Conservation (phyloP, 2,888 invertebrate species). For the Callosobruchus maculatus region DNA sequence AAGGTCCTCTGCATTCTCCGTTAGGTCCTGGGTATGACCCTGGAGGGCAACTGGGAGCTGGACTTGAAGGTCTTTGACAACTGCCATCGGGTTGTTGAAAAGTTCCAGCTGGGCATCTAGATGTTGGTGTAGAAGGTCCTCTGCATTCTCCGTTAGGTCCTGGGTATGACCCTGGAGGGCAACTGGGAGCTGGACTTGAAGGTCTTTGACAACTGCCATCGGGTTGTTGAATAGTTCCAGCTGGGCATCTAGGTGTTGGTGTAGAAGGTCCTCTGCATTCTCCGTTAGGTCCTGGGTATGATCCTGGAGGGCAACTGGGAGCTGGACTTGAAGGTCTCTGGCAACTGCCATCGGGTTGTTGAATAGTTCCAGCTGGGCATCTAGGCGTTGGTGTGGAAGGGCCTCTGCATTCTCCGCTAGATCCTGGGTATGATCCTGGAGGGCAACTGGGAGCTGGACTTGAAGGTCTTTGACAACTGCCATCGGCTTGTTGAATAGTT, state of each 20-base stretch:
- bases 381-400: constrained; percentile 14
- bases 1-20: constrained; percentile 14
- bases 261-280: constrained; percentile 10
- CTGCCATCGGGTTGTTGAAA: constrained; percentile 10
- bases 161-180: constrained; percentile 13
- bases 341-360: constrained; percentile 12
- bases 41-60: constrained; percentile 17
- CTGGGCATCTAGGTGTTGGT: constrained; percentile 12
- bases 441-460: constrained; percentile 11
- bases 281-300: constrained; percentile 16
- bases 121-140: constrained; percentile 6
- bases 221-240: constrained; percentile 11
- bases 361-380: constrained; percentile 15
- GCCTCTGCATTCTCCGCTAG: constrained; percentile 13
- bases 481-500: constrained; percentile 9
- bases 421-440: constrained; percentile 7
- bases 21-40: constrained; percentile 16
- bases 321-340: constrained; percentile 6
- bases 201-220: constrained; percentile 13
- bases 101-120: constrained; percentile 14
- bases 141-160: constrained; percentile 18
- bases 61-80: constrained; percentile 10
- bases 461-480: constrained; percentile 10
- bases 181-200: constrained; percentile 10
- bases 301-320: constrained; percentile 17